A percentile compares a stretch with the other conserved stretches of the same genome.
These are phyloP conservation scores for Corythornis leucogaster DNA, from an alignment of 2,797 vertebrate genomes.

Conservation along the genomic window DNA sequence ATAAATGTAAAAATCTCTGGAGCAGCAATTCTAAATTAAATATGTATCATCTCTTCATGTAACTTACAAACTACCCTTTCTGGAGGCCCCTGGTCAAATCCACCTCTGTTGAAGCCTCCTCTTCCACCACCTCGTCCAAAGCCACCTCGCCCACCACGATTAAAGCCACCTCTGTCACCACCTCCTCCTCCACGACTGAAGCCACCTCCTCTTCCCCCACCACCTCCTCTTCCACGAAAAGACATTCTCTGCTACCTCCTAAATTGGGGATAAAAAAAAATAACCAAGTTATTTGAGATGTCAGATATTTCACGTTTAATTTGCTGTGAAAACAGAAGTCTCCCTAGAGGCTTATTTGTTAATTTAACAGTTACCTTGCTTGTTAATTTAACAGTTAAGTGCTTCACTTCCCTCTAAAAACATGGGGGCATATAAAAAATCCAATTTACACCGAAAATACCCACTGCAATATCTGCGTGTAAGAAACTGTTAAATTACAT, in stretches of 20 bases:
- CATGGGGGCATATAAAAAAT: rapidly evolving
- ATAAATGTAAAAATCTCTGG: too few species aligned
- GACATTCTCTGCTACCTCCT: conserved; percentile 28
- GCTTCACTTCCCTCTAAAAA: not conserved
- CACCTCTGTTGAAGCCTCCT: conserved; percentile 90
- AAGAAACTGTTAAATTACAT: too few species aligned
- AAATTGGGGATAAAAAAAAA: not conserved
- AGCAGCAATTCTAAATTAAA: not conserved
- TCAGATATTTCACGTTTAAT: rapidly evolving
- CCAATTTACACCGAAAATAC: rapidly evolving
- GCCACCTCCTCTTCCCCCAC: conserved; percentile 41
- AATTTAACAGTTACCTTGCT: rapidly evolving
- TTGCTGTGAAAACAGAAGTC: not conserved
- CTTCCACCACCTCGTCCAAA: conserved; percentile 83
- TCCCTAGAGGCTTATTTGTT: too few species aligned
- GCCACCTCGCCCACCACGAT: conserved; percentile 77
- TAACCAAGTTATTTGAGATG: not conserved
- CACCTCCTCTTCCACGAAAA: conserved; percentile 54
- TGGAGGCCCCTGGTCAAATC: conserved; percentile 91
- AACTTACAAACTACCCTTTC: conserved; percentile 94
- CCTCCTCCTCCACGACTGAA: conserved; percentile 36
- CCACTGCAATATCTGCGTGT: not conserved
- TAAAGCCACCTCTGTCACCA: conserved; percentile 69
- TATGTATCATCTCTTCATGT: rapidly evolving
- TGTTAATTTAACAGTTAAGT: rapidly evolving